Conservation (phyloP, 2,797 vertebrate species). For the Pogonophryne albipinna region DNA sequence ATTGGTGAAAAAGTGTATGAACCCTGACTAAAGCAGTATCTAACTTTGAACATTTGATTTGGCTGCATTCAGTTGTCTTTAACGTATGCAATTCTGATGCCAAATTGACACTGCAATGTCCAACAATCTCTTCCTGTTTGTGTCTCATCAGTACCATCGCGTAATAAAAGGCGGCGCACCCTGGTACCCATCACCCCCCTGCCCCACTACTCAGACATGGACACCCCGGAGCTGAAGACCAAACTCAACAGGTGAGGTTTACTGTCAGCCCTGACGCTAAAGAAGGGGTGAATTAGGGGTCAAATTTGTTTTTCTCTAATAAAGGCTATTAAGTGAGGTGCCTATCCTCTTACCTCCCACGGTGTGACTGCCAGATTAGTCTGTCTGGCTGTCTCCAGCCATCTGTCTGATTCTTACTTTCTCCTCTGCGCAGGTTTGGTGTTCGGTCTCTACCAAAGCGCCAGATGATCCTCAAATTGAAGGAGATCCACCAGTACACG, state of each 20-base stretch:
- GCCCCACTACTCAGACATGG: constrained; percentile 94
- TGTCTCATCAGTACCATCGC: constrained; percentile 60
- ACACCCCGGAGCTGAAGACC: constrained; percentile 94
- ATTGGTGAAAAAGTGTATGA: no score
- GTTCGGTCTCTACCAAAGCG: constrained; percentile 94
- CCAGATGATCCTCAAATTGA: constrained; percentile 97
- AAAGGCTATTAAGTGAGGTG: constrained; percentile 34
- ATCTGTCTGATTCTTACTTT: constrained; percentile 4
- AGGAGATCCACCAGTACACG: constrained; percentile 98
- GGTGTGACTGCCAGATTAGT: constrained; percentile 23
- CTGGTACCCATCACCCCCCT: constrained; percentile 91
- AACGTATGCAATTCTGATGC: not conserved
- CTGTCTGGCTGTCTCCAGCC: constrained; percentile 8
- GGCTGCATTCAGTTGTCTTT: not conserved
- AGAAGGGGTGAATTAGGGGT: not conserved
- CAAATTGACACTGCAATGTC: not conserved
- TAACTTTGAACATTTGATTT: not conserved
- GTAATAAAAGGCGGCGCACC: constrained; percentile 61
- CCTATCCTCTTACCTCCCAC: constrained; percentile 41
- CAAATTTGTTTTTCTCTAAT: constrained; percentile 16
- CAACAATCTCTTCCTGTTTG: not conserved
- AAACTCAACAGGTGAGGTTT: constrained; percentile 89
- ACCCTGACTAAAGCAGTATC: not conserved
- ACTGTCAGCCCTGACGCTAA: not conserved
- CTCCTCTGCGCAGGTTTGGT: constrained; percentile 87